Conservation (phyloP, 2,888 invertebrate species). For the Epinotia brunnichana region DNA sequence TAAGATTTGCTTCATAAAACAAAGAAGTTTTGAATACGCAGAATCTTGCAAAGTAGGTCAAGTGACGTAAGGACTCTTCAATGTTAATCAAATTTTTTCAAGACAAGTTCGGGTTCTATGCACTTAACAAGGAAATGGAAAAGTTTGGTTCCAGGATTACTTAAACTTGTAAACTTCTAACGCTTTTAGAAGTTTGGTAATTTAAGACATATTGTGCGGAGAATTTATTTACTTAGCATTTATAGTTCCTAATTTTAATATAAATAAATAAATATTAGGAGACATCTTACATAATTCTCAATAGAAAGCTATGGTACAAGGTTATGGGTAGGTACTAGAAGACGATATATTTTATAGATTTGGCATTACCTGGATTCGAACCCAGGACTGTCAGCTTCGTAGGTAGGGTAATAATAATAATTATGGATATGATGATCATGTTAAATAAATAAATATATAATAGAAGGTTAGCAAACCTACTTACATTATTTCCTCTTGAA, state of each 20-base stretch:
- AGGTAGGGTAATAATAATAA: background rate
- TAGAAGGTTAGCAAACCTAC: background rate
- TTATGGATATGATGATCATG: background rate
- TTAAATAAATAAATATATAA: background rate
- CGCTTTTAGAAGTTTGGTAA: slow-evolving; percentile 19
- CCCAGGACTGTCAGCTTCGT: no score
- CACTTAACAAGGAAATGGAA: slow-evolving; percentile 35
- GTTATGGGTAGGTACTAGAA: no score
- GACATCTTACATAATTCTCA: no score
- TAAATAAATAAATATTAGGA: no score
- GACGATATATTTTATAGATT: no score
- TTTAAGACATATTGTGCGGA: slow-evolving; percentile 2
- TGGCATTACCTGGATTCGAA: no score
- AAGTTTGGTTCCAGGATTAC: slow-evolving; percentile 27
- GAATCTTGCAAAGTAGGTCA: slow-evolving; percentile 37
- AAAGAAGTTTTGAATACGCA: slow-evolving; percentile 23
- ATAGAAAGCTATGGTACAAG: no score
- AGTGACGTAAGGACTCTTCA: slow-evolving; percentile 18
- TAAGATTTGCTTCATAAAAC: slow-evolving; percentile 21
- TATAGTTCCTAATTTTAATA: no score
- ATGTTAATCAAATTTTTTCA: slow-evolving; percentile 35
- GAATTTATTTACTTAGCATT: background rate
- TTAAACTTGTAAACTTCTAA: slow-evolving; percentile 8
- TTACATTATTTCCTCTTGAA: background rate
- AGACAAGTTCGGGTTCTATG: slow-evolving; percentile 27